Base-by-base conservation (phyloP, 2,797 vertebrate genomes). In the Onychomys torridus region DNA sequence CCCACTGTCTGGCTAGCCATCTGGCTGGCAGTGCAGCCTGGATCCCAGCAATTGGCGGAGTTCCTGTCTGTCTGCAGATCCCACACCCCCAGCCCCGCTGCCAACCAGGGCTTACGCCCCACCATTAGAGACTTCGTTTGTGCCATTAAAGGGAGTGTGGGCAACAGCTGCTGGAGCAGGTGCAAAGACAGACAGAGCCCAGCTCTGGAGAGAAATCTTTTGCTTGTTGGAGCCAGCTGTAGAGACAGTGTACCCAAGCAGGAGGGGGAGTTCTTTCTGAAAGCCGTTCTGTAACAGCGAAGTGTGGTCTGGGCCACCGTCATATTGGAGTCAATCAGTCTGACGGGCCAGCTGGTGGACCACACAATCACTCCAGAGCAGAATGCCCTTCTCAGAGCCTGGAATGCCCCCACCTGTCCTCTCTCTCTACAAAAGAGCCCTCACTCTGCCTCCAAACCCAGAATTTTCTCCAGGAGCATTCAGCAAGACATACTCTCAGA, bases 131-230 rank as follows among this genome's bases (percentile, higher is more conserved):
- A 78, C 97, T 96, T 89, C 40, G 65, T 97, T 97, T 98, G 97
- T 97, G 94, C 95, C 97, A 94, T 96, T 97, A 96, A 96, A 25
- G 0, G 90, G 40, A 93, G 84, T 40, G 55, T 90, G 49, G n/a
- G 93, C 90, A 91, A 94, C 98, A 98, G 98, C 97, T 98, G 98
- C 89, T 32, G 65, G 89, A 96, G 97, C 97, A 98, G 98, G 98
- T 97, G 97, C 96, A 95, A 90, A 95, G 94, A 95, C 97, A 96
- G 97, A 96, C 95, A 93, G 96, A 97, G 95, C 86, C 96, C 13
- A 0, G 90, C 95, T 95, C 97, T 94, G 71, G 82, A 95, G 94
- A 96, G 93, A 97, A 97, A 95, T 95, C 96, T 89, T 96, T 89
- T 21, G 90, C 95, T 96, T 40, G 14, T 82, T 86, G 65, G 69